These are phyloP conservation scores for Atta colombica DNA, from an alignment of 1,140 invertebrate genomes.

Conservation along the genomic window DNA sequence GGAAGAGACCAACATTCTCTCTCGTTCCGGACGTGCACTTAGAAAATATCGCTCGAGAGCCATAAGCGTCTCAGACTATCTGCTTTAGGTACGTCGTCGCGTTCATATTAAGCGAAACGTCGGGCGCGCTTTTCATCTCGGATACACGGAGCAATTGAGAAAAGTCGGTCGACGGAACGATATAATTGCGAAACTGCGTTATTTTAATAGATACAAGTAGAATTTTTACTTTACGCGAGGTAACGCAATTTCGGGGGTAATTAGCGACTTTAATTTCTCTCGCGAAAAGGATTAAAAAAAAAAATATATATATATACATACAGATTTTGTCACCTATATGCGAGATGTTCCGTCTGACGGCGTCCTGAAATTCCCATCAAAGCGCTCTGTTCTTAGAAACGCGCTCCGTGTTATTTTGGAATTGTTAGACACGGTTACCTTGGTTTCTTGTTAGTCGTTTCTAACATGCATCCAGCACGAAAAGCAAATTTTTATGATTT, in stretches of 20 bases:
- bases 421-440: background rate
- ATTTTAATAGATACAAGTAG: constrained; percentile 13
- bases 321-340: background rate
- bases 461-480: background rate
- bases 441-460: background rate
- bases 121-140: constrained; percentile 47
- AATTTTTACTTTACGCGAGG: background rate
- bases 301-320: background rate
- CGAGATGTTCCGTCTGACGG: background rate
- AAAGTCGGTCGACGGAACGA: constrained; percentile 54
- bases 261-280: constrained; percentile 13
- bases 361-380: background rate
- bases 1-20: background rate
- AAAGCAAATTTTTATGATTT: background rate
- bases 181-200: constrained; percentile 54
- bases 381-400: background rate
- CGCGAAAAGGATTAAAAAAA: background rate
- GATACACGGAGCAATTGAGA: constrained; percentile 47
- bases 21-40: constrained; percentile 7
- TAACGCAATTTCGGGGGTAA: background rate
- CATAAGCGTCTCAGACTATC: constrained; percentile 58
- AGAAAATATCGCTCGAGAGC: constrained; percentile 56
- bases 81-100: constrained; percentile 46
- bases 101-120: constrained; percentile 54
- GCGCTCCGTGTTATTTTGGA: background rate